These are phyloP conservation scores for Ditula angustiorana DNA, from an alignment of 2,888 invertebrate species.

Conservation along the genomic window DNA sequence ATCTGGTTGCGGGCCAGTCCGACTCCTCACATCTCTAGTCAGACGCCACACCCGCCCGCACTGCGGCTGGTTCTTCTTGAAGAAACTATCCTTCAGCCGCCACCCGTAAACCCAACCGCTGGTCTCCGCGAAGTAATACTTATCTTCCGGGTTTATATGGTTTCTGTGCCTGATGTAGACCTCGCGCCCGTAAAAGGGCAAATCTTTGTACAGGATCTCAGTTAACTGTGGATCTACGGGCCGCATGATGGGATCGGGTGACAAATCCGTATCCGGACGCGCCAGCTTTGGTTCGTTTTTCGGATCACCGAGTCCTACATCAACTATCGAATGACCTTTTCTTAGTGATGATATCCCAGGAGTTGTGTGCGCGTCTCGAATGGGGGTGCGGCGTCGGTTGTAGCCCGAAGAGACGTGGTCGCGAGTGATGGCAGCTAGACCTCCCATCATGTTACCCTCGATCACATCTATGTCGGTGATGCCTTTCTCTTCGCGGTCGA, in stretches of 20 bases:
- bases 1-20: slow-evolving; percentile 59
- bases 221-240: slow-evolving; percentile 52
- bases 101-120: slow-evolving; percentile 58
- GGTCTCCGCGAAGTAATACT: slow-evolving; percentile 57
- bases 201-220: slow-evolving; percentile 55
- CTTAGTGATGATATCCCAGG: slow-evolving; percentile 48
- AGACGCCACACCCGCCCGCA: slow-evolving; percentile 55
- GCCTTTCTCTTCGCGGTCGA: slow-evolving; percentile 54
- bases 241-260: slow-evolving; percentile 57
- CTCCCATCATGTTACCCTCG: slow-evolving; percentile 49
- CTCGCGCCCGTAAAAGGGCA: slow-evolving; percentile 55
- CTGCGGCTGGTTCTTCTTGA: slow-evolving; percentile 45
- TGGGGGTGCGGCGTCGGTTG: slow-evolving; percentile 49
- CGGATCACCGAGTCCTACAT: slow-evolving; percentile 58
- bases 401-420: slow-evolving; percentile 48
- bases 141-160: slow-evolving; percentile 55
- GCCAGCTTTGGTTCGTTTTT: slow-evolving; percentile 56
- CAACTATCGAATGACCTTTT: slow-evolving; percentile 56
- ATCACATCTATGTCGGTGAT: slow-evolving; percentile 51
- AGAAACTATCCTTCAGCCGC: slow-evolving; percentile 57
- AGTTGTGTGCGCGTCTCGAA: slow-evolving; percentile 51
- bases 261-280: slow-evolving; percentile 53
- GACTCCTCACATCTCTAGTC: slow-evolving; percentile 49
- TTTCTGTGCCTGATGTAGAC: slow-evolving; percentile 55
- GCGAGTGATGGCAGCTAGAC: slow-evolving; percentile 53